These are phyloP conservation scores for Aphrophora alni DNA, from an alignment of 2,888 invertebrate species.

Conservation along the genomic window DNA sequence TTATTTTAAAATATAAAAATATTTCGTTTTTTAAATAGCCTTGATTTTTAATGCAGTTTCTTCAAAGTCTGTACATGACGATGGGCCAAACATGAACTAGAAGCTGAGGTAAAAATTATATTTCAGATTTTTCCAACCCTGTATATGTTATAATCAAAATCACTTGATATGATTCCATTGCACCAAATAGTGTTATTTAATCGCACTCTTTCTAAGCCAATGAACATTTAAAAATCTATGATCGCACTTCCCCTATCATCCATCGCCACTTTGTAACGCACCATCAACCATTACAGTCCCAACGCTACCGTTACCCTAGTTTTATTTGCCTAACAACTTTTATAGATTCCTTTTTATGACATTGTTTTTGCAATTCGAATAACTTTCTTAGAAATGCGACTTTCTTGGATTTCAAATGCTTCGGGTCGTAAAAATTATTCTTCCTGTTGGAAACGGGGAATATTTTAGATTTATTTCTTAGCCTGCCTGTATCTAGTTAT, in stretches of 20 bases:
- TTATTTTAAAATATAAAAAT: too few relatives aligned
- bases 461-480: neutral
- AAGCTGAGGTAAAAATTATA: too few relatives aligned
- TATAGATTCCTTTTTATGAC: neutral
- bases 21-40: too few relatives aligned
- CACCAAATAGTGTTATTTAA: too few relatives aligned
- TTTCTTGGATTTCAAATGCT: neutral
- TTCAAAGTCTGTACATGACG: too few relatives aligned
- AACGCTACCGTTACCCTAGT: neutral
- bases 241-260: neutral
- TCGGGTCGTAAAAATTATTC: neutral
- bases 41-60: too few relatives aligned
- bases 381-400: neutral
- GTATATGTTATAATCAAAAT: too few relatives aligned
- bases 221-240: neutral
- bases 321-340: conserved; percentile 6
- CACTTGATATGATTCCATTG: too few relatives aligned
- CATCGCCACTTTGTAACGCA: neutral
- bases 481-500: neutral
- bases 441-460: neutral
- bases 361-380: conserved; percentile 2
- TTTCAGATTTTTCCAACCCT: too few relatives aligned
- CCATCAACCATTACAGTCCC: neutral
- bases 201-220: too few relatives aligned
- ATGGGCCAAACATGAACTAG: too few relatives aligned